A percentile compares a stretch with the other conserved stretches of the same genome.
Evolutionary conservation across 1,140 invertebrate genomes (phyloP).

Genomic region (Oreohelix idahoensis): DNA sequence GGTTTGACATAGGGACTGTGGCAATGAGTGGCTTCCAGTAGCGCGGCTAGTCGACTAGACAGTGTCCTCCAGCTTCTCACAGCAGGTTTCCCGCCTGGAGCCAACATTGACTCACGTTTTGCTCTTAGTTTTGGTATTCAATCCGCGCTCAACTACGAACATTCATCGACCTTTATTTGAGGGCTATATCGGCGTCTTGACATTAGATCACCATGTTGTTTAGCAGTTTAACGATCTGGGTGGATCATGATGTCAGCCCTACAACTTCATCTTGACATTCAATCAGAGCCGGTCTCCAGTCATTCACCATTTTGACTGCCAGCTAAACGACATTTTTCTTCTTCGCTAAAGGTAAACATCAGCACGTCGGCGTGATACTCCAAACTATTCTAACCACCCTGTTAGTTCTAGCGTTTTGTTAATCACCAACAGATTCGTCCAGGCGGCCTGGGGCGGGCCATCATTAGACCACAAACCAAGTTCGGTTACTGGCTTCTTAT

Average conservation of each 20-base stretch:
- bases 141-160: conserved; percentile 24
- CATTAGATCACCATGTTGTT: conserved; percentile 27
- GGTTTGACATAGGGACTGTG: not conserved
- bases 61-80: conserved; percentile 8
- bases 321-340: conserved; percentile 17
- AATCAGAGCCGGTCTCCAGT: conserved; percentile 11
- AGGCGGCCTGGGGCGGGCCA: conserved; percentile 5
- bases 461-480: conserved; percentile 27
- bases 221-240: conserved; percentile 20
- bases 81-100: conserved; percentile 9
- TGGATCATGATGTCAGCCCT: not conserved
- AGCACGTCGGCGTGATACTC: not conserved
- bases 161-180: conserved; percentile 18
- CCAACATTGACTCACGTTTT: not conserved
- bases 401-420: conserved; percentile 1
- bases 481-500: not conserved
- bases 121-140: not conserved
- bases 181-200: conserved; percentile 18
- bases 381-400: conserved; percentile 9
- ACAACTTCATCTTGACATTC: conserved; percentile 28
- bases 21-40: conserved; percentile 5
- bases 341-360: not conserved
- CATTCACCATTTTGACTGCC: conserved; percentile 4
- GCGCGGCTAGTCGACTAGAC: not conserved
- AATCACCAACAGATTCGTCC: conserved; percentile 1